phyloP scores from a whole-genome alignment of 2,888 invertebrate genomes.

The Mallateleia sp. region DNA sequence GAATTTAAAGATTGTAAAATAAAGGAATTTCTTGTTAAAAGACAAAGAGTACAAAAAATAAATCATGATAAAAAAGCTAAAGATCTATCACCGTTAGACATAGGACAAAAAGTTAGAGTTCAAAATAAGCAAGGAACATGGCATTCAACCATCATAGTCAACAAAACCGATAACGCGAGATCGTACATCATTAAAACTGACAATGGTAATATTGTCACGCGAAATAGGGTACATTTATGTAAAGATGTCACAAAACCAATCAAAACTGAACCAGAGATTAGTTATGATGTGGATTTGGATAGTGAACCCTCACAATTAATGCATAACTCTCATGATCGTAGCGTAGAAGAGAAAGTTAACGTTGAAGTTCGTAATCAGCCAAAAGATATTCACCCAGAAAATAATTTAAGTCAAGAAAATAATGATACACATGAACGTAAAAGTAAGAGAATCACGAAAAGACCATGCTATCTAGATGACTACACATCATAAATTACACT shows the following conservation, averaged over 20 bases:
- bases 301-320: no score
- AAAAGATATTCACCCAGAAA: no score
- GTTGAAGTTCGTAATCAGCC: no score
- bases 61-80: slow-evolving; percentile 47
- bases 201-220: slow-evolving; percentile 36
- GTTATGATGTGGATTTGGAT: slow-evolving; percentile 45
- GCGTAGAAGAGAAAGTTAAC: no score
- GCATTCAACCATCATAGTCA: slow-evolving; percentile 38
- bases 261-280: not conserved
- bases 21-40: slow-evolving; percentile 19
- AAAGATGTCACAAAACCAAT: not conserved
- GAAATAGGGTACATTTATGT: slow-evolving; percentile 56
- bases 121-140: slow-evolving; percentile 59
- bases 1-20: no score
- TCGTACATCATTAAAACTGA: slow-evolving; percentile 44
- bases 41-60: slow-evolving; percentile 49
- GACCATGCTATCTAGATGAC: no score
- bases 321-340: no score
- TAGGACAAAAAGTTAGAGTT: slow-evolving; percentile 45
- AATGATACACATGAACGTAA: no score
- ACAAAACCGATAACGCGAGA: slow-evolving; percentile 35
- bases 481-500: no score
- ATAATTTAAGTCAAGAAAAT: no score
- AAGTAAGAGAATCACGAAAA: no score
- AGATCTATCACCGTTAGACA: slow-evolving; percentile 31